Conservation (phyloP, 2,113 vertebrate species). For the Lutjanus erythropterus region DNA sequence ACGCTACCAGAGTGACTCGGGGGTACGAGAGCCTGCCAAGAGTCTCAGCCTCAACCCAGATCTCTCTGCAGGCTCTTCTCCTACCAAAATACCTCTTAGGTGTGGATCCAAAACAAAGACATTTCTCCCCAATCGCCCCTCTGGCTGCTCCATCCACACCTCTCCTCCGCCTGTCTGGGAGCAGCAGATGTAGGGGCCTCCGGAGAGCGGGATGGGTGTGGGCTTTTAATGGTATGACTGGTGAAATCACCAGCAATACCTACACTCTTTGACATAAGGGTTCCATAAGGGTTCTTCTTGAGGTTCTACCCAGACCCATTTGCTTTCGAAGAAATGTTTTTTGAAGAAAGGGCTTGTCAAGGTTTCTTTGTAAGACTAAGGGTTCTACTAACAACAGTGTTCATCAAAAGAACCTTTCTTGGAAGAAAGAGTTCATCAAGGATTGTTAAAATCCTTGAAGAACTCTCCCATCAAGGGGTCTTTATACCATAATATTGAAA, state of each 20-base stretch:
- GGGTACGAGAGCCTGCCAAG: conserved; percentile 61
- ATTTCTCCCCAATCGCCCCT: conserved; percentile 24
- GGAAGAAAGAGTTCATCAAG: too few relatives aligned
- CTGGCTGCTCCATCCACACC: conserved; percentile 49
- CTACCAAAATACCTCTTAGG: conserved; percentile 61
- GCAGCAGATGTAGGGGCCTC: conserved; percentile 67
- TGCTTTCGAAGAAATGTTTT: too few relatives aligned
- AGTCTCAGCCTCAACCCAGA: conserved; percentile 45
- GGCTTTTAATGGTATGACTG: conserved; percentile 56
- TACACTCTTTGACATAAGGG: too few relatives aligned
- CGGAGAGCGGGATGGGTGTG: conserved; percentile 71
- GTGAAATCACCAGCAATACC: conserved; percentile 74
- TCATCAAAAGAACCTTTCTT: too few relatives aligned
- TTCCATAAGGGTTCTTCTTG: too few relatives aligned
- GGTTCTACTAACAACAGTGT: too few relatives aligned
- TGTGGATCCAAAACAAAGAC: conserved; percentile 67
- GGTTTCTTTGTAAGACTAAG: too few relatives aligned
- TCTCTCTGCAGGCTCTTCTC: conserved; percentile 56
- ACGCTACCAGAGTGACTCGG: conserved; percentile 53
- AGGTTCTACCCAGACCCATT: too few relatives aligned
- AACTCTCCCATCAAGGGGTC: too few relatives aligned
- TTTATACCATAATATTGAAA: too few relatives aligned
- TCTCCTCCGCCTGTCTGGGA: conserved; percentile 54
- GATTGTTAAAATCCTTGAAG: too few relatives aligned
- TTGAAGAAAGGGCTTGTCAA: too few relatives aligned